Percentiles rank a stretch among this genome's conserved stretches.
These are phyloP conservation scores for Phrynocephalus vlangalii DNA, from an alignment of 2,797 vertebrate genomes.

Conservation along the genomic window DNA sequence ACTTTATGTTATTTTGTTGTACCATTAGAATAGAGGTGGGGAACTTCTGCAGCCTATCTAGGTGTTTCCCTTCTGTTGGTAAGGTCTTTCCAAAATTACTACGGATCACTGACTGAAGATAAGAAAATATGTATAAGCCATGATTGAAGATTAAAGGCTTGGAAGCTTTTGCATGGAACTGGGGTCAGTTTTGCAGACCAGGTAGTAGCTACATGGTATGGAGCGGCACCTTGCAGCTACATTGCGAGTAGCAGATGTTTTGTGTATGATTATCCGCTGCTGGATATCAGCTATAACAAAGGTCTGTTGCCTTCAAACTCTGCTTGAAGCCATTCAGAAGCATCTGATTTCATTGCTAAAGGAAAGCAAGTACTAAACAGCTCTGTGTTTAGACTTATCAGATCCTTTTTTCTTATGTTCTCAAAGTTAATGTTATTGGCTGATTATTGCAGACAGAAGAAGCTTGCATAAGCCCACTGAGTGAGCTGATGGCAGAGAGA, in stretches of 20 bases:
- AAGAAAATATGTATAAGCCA: neutral
- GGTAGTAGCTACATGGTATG: neutral
- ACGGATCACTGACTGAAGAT: neutral
- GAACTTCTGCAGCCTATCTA: neutral
- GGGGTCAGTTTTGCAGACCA: neutral
- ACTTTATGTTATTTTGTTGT: neutral
- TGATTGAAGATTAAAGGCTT: neutral
- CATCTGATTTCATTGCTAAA: neutral
- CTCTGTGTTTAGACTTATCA: neutral
- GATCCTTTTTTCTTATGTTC: neutral
- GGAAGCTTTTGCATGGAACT: neutral
- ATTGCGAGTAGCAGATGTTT: neutral
- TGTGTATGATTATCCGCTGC: neutral
- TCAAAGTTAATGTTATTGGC: neutral
- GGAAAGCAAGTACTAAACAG: neutral
- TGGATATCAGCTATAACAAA: neutral
- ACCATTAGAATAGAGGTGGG: neutral
- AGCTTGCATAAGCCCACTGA: neutral
- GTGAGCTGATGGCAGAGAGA: neutral
- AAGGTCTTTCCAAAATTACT: neutral
- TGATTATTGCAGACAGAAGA: neutral
- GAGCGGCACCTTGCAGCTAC: neutral
- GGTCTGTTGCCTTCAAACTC: neutral
- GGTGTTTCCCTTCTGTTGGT: neutral
- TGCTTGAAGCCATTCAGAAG: neutral